Conservation (phyloP, 2,113 vertebrate species). For the Bothrops jararaca region DNA sequence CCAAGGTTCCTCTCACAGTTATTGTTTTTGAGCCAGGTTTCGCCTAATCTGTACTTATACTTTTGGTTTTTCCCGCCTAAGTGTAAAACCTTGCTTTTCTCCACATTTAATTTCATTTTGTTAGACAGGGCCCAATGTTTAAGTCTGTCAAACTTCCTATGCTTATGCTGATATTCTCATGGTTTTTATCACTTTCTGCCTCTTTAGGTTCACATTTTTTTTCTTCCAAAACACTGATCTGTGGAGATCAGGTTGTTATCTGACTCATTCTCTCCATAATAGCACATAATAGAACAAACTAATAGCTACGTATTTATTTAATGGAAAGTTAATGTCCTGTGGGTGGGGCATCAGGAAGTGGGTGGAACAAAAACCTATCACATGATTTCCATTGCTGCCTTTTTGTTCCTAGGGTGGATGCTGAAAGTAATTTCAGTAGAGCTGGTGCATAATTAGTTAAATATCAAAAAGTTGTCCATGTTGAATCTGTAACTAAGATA, state of each 20-base stretch:
- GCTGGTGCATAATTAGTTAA: neutral
- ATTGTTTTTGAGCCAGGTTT: no score
- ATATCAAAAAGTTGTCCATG: neutral
- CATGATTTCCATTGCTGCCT: neutral
- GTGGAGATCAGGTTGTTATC: neutral
- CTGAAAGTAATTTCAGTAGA: neutral
- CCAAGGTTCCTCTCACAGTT: no score
- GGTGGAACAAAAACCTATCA: neutral
- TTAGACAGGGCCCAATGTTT: no score
- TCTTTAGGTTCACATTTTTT: neutral
- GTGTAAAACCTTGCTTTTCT: no score
- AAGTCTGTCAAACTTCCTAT: neutral
- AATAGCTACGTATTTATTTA: neutral
- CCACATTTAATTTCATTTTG: no score
- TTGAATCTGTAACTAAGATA: neutral
- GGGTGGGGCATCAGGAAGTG: neutral
- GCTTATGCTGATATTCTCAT: neutral
- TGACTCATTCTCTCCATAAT: neutral
- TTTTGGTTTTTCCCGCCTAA: no score
- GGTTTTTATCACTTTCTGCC: neutral
- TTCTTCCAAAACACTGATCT: neutral
- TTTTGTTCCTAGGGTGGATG: neutral
- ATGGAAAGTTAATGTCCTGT: neutral
- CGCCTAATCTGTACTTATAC: no score
- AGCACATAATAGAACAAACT: neutral